Evolutionary conservation across 2,797 vertebrate species (phyloP).

Genomic region (Falco naumanni): DNA sequence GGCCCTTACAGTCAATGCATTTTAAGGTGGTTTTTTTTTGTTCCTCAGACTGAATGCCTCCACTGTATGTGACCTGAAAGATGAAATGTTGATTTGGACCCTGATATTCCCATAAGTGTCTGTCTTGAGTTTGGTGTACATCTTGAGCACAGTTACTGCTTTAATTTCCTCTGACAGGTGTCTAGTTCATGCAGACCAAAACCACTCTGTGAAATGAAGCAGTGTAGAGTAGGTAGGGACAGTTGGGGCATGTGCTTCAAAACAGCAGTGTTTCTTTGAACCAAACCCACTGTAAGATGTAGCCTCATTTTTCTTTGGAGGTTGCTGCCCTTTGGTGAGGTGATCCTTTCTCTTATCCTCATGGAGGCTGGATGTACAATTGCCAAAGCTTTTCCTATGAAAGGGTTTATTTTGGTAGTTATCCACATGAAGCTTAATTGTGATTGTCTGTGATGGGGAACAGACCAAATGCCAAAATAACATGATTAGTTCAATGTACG

Average conservation of each 20-base stretch:
- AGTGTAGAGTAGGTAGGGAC: neutral
- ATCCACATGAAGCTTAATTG: neutral
- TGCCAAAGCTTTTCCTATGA: neutral
- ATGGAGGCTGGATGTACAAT: neutral
- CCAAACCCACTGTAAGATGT: rapidly evolving
- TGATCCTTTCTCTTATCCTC: neutral
- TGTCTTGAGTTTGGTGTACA: neutral
- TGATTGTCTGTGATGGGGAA: neutral
- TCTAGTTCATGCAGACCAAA: neutral
- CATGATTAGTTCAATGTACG: neutral
- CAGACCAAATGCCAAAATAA: neutral
- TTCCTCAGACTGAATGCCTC: neutral
- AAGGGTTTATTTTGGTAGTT: neutral
- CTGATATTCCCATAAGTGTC: neutral
- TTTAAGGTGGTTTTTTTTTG: neutral
- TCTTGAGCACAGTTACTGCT: neutral
- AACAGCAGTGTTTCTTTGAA: neutral
- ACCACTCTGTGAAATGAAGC: neutral
- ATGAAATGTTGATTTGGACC: neutral
- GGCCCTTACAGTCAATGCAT: neutral
- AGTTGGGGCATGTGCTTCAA: neutral
- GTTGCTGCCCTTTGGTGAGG: neutral
- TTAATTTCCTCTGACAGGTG: neutral
- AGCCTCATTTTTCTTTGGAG: neutral
- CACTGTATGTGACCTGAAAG: neutral